A percentile compares a stretch with the other conserved stretches of the same genome.
phyloP scores from a whole-genome alignment of 2,113 vertebrate genomes.

The Petrocephalus zakoni region DNA sequence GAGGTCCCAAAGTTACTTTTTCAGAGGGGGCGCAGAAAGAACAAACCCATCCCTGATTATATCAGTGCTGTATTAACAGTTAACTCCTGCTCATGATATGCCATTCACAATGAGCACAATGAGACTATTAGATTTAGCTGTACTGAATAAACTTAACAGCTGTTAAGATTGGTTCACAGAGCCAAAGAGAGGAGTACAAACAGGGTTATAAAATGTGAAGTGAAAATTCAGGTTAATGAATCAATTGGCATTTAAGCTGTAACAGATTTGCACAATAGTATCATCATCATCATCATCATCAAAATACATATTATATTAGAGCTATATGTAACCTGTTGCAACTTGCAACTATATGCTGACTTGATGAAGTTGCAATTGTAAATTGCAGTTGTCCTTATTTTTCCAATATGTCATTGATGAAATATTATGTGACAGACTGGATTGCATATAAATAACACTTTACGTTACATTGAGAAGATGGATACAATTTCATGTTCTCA shows the following conservation, averaged over 20 bases:
- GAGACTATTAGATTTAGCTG: slow-evolving; percentile 34
- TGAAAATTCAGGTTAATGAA: background rate
- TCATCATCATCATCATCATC: background rate
- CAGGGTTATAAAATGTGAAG: background rate
- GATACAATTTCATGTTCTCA: background rate
- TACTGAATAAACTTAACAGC: slow-evolving; percentile 35
- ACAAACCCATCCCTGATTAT: background rate
- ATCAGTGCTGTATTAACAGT: slow-evolving; percentile 19
- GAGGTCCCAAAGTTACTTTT: background rate
- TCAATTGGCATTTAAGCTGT: background rate
- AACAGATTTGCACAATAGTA: background rate
- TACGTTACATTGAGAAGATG: background rate
- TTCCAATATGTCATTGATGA: background rate
- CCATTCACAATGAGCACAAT: slow-evolving; percentile 22
- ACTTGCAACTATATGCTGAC: background rate
- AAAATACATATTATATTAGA: background rate
- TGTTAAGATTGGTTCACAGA: slow-evolving; percentile 31
- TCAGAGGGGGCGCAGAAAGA: background rate
- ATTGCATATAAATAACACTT: background rate
- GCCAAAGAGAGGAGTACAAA: background rate
- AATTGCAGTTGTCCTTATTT: background rate
- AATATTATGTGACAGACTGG: background rate
- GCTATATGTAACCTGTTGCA: background rate
- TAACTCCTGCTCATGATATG: slow-evolving; percentile 22
- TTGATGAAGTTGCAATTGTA: background rate